These are phyloP conservation scores for Holocentrus rufus DNA, from an alignment of 2,797 vertebrate species.

Conservation along the genomic window DNA sequence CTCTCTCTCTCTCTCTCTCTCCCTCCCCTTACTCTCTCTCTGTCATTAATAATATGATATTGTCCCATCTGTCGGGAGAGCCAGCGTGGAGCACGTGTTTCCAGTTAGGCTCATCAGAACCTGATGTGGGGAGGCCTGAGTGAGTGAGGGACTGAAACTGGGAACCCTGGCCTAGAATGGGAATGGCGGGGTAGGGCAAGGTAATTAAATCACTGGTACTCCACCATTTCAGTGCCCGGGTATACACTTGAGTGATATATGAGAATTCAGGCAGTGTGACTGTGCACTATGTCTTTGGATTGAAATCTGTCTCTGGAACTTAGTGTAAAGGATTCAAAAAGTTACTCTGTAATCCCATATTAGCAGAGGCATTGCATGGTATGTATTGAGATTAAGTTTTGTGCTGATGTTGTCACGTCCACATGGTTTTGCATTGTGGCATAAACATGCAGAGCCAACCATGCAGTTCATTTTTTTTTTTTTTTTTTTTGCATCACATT, in stretches of 20 bases:
- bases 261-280: slow-evolving; percentile 37
- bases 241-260: slow-evolving; percentile 47
- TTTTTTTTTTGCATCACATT: not conserved
- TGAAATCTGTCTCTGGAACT: not conserved
- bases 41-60: slow-evolving; percentile 84
- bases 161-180: slow-evolving; percentile 57
- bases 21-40: slow-evolving; percentile 61
- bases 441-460: too few species aligned
- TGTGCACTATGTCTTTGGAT: not conserved
- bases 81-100: slow-evolving; percentile 80
- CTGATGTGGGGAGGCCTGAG: slow-evolving; percentile 75
- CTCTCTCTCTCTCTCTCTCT: slow-evolving; percentile 36
- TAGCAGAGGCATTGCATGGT: not conserved
- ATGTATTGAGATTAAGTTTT: slow-evolving; percentile 22
- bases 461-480: not conserved
- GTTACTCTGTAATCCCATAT: not conserved
- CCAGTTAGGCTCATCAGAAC: slow-evolving; percentile 81
- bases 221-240: slow-evolving; percentile 48
- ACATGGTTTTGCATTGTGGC: not conserved
- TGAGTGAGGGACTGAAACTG: slow-evolving; percentile 51
- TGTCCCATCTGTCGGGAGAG: slow-evolving; percentile 82
- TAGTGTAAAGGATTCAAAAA: slow-evolving; percentile 18
- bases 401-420: not conserved
- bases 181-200: slow-evolving; percentile 41
- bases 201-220: slow-evolving; percentile 65